phyloP scores from a whole-genome alignment of 2,797 vertebrate genomes.

The Hyperoplus immaculatus region DNA sequence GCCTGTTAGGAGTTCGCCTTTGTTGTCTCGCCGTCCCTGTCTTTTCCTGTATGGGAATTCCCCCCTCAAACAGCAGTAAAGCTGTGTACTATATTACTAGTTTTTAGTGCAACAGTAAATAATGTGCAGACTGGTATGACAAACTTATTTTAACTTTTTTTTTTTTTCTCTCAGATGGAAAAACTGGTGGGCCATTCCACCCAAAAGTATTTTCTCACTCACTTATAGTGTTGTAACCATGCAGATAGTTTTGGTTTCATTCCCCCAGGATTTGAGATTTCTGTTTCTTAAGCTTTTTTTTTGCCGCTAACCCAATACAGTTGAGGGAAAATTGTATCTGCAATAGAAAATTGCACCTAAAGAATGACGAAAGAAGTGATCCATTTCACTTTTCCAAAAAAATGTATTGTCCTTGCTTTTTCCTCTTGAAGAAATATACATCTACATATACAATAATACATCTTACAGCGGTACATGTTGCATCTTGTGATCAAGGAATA shows the following conservation, averaged over 20 bases:
- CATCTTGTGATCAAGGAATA: background rate
- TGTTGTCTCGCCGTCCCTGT: constrained; percentile 41
- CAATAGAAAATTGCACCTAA: background rate
- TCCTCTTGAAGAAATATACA: background rate
- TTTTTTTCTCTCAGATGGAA: background rate
- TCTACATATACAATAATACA: no score
- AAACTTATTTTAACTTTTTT: background rate
- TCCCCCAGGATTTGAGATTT: background rate
- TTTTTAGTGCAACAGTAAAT: constrained; percentile 11
- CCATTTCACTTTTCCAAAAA: constrained; percentile 12
- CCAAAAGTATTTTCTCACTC: background rate
- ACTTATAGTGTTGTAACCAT: background rate
- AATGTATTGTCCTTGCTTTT: background rate
- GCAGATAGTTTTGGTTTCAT: background rate
- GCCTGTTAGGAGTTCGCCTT: constrained; percentile 50
- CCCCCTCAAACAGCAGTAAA: constrained; percentile 30
- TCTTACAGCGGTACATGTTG: background rate
- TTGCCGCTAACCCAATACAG: no score
- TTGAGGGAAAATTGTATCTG: background rate
- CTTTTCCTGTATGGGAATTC: constrained; percentile 60
- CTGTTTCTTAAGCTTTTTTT: background rate
- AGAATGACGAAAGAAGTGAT: background rate
- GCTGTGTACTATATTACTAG: background rate
- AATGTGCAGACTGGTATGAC: constrained; percentile 1
- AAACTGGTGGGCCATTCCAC: background rate